Conservation (phyloP, 1,140 invertebrate species). For the Sitobion miscanthi region DNA sequence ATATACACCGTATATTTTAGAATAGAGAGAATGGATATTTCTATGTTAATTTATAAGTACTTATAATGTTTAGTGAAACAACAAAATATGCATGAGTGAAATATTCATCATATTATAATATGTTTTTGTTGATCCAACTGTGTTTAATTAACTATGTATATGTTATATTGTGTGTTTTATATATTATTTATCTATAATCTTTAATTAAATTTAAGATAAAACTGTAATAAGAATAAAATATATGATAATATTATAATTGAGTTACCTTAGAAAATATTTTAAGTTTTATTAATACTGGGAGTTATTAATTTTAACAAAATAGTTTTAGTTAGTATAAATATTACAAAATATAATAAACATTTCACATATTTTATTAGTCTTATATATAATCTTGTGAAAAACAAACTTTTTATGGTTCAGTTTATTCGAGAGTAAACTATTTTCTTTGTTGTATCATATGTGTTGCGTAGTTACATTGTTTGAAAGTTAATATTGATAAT, state of each 20-base stretch:
- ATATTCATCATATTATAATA: not conserved
- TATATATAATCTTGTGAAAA: not conserved
- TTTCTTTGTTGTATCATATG: not conserved
- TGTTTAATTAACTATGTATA: not conserved
- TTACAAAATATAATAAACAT: no score
- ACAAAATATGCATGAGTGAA: not conserved
- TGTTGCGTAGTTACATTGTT: not conserved
- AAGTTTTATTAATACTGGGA: not conserved
- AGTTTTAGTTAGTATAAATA: no score
- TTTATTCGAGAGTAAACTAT: not conserved
- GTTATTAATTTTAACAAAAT: not conserved
- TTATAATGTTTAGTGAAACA: not conserved
- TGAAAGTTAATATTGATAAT: not conserved
- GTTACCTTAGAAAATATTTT: not conserved
- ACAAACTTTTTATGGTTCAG: not conserved
- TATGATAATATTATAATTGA: not conserved
- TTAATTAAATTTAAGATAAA: not conserved
- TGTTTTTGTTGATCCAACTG: not conserved
- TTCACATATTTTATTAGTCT: not conserved
- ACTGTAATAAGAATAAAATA: not conserved
- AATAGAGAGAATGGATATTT: not conserved
- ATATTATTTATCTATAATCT: not conserved
- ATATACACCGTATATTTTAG: not conserved
- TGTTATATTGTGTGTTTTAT: not conserved
- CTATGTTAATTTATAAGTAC: not conserved